Conservation (phyloP, 2,888 invertebrate species). For the Villa cingulata region DNA sequence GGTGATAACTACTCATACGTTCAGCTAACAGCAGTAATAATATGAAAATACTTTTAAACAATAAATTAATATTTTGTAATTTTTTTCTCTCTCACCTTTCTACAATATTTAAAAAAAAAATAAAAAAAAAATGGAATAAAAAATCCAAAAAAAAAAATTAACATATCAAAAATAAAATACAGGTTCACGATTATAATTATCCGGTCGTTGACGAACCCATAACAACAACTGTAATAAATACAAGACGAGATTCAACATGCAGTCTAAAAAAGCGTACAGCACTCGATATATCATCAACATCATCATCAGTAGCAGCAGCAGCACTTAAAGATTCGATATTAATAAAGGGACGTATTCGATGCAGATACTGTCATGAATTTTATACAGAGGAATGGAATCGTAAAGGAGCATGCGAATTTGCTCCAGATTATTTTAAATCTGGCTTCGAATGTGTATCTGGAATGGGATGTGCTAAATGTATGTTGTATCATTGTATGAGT, state of each 20-base stretch:
- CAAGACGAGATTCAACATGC: slow-evolving; percentile 42
- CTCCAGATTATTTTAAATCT: slow-evolving; percentile 68
- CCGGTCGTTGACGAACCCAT: slow-evolving; percentile 42
- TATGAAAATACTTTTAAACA: slow-evolving; percentile 4
- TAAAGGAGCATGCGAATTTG: slow-evolving; percentile 73
- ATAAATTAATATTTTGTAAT: slow-evolving; percentile 1
- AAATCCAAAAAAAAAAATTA: slow-evolving; percentile 2
- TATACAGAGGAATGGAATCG: slow-evolving; percentile 74
- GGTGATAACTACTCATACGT: slow-evolving; percentile 72
- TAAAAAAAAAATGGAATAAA: too few relatives aligned
- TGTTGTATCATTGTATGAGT: slow-evolving; percentile 88
- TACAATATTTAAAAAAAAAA: too few relatives aligned
- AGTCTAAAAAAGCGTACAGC: slow-evolving; percentile 52
- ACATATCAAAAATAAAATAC: slow-evolving; percentile 2
- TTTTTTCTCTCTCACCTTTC: too few relatives aligned
- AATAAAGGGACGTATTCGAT: slow-evolving; percentile 37
- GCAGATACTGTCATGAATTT: slow-evolving; percentile 62
- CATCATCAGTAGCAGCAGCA: slow-evolving; percentile 28
- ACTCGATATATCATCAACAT: slow-evolving; percentile 38
- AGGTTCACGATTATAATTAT: slow-evolving; percentile 77
- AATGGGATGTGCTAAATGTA: slow-evolving; percentile 73
- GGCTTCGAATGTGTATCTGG: slow-evolving; percentile 74
- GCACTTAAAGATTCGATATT: slow-evolving; percentile 23
- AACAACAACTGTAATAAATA: slow-evolving; percentile 28
- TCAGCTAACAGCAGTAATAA: slow-evolving; percentile 54